phyloP scores from a whole-genome alignment of 2,888 invertebrate species.

The Linyphia triangularis region DNA sequence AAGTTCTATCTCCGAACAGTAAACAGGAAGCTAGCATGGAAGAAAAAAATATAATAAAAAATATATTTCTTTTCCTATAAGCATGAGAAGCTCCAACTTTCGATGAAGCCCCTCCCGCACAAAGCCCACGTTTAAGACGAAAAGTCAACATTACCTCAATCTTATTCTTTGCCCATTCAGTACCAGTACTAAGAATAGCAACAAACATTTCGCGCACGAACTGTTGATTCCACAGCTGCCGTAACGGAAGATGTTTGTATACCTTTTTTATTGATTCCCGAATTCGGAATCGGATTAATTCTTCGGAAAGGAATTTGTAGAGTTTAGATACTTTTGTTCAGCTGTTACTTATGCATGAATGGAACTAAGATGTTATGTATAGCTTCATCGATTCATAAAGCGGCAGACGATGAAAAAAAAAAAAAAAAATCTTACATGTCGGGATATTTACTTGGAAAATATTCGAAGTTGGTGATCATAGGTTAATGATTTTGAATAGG shows the following conservation, averaged over 20 bases:
- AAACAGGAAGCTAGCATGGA: conserved; percentile 42
- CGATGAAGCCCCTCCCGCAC: background rate
- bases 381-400: conserved; percentile 4
- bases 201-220: conserved; percentile 16
- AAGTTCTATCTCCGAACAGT: background rate
- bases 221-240: conserved; percentile 33
- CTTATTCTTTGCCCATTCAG: background rate
- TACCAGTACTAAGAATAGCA: conserved; percentile 30
- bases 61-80: background rate
- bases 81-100: background rate
- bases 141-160: conserved; percentile 51
- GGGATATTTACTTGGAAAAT: conserved; percentile 14
- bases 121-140: conserved; percentile 22
- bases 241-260: background rate
- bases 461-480: too few relatives aligned
- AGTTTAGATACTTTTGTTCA: background rate
- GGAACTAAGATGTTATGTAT: conserved; percentile 26
- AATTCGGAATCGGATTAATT: conserved; percentile 44
- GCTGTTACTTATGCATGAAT: conserved; percentile 30
- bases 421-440: too few relatives aligned
- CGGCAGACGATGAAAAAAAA: background rate
- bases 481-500: conserved; percentile 48
- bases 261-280: background rate
- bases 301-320: background rate
- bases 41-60: background rate